Evolutionary conservation across 2,888 invertebrate species (phyloP), one percentile per base, ranked within the genome.

Genomic region (Plutella xylostella): DNA sequence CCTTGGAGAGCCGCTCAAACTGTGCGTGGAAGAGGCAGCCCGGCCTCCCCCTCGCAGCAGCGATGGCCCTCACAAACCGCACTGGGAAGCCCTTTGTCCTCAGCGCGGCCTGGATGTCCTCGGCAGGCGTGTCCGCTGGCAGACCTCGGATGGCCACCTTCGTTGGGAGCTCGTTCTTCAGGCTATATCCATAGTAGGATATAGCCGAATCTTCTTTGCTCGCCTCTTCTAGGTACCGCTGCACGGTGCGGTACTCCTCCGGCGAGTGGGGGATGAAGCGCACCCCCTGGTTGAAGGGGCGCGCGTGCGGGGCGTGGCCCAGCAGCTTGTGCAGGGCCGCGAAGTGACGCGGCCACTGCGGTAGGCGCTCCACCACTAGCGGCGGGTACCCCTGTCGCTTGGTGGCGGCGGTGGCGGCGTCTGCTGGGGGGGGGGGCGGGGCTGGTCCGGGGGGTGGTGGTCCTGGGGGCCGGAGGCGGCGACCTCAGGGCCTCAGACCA

Each of bases 241-340:
- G n/a, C 11, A 43, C 11, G 15, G 17, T 14, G 4, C 43, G 25
- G 28, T 25, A 37, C 19, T 43, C 43, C 15, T 35, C 20, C 1
- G 21, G 18, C 6, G 22, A 4, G 2, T 15, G 2, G 1, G 43
- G 37, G n/a, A 14, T 17, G 25, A 43, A 43, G 18, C 37, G 22
- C n/a, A 43, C 22, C 3, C 43, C 37, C 17, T 28, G 17, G 2
- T 31, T 18, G 14, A 17, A 37, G 6, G 43, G 25, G 34, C 43
- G 43, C 28, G 43, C 43, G 17, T 37, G 21, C 58, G 42, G 48
- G 63, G 43, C 33, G 28, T 47, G 31, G 38, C 45, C 43, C 37
- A 43, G 21, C 34, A 45, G 17, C 22, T 47, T 37, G 14, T 17
- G 19, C 12, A 42, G 6, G 19, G 9, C 19, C 31, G 14, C 2